Base-by-base conservation (phyloP, 2,113 vertebrate genomes). In the Dryoscopus gambensis region DNA sequence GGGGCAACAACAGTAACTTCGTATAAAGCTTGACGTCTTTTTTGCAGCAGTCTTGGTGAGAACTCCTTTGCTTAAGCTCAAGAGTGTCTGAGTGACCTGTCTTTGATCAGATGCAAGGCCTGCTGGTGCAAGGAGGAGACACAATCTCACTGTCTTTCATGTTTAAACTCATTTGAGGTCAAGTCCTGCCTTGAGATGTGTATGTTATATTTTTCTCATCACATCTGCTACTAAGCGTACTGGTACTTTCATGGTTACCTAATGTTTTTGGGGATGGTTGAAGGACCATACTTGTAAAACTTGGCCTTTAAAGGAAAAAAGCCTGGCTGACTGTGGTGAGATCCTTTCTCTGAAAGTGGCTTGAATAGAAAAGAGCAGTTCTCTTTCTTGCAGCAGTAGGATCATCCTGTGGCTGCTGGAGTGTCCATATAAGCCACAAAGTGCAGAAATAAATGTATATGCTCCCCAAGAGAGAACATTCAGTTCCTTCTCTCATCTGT, bases 111-210 rank as follows among this genome's bases (percentile, higher is more conserved):
- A 20, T n/a, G 7, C 37, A 87, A 78, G 21, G 22, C 25, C 20
- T 67, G 31, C 27, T 70, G 42, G 22, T 50, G 19, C 28, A 37
- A 69, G 60, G 39, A 50, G 10, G 24, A 63, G 40, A 27, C 10
- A 2, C 15, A 1, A 15, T 33, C 44, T 55, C 52, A 17, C 16
- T 37, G 6, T 40, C 12, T 65, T 44, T 37, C 0, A 0, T 17
- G 4, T 52, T 52, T 46, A 31, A 75, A 76, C 9, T 59, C 1
- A 64, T 27, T 71, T 64, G n/a, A n/a, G 62, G 10, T 59, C 35
- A 78, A 63, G 63, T 71, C 13, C 15, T 83, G 13, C 30, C 67
- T 15, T 59, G 62, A 28, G 7, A 39, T 40, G 10, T 2, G 1
- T 27, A 6, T 28, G 15, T 40, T 64, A 7, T 4, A 5, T 55